Conservation (phyloP, 2,113 vertebrate species). For the Carassius gibelio region DNA sequence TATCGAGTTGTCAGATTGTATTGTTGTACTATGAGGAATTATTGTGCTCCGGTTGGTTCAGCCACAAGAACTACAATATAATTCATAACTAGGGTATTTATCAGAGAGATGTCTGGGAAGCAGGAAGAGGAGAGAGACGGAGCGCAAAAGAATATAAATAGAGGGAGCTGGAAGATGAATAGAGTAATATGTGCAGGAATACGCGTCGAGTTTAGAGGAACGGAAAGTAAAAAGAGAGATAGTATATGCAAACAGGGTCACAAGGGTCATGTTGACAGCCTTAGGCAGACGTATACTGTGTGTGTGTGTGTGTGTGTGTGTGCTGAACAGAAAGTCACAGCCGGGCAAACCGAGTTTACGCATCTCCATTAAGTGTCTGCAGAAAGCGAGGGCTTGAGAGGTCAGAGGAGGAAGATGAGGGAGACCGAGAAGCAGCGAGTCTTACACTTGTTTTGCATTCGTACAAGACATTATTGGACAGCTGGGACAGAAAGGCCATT, state of each 20-base stretch:
- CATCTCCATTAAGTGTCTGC: conserved; percentile 18
- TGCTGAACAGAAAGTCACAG: conserved; percentile 20
- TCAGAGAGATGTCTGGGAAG: conserved; percentile 15
- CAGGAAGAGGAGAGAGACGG: conserved; percentile 23
- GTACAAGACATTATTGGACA: conserved; percentile 48
- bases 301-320: conserved; percentile 6
- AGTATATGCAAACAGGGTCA: conserved; percentile 46
- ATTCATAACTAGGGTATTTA: conserved; percentile 33
- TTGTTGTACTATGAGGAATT: conserved; percentile 41
- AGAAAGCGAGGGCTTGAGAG: not conserved
- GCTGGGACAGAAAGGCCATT: conserved; percentile 43
- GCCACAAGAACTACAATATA: conserved; percentile 41
- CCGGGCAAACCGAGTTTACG: not conserved
- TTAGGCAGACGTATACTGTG: conserved; percentile 10
- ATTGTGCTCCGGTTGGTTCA: conserved; percentile 30
- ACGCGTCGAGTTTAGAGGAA: conserved; percentile 16
- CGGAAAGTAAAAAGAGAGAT: conserved; percentile 19
- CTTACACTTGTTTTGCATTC: conserved; percentile 46
- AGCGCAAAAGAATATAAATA: conserved; percentile 35
- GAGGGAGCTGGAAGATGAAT: conserved; percentile 40
- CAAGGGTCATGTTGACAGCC: conserved; percentile 51
- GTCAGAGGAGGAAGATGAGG: conserved; percentile 7
- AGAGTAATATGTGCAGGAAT: conserved; percentile 33
- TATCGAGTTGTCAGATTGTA: conserved; percentile 31
- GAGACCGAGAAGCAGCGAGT: not conserved